Evolutionary conservation across 2,797 vertebrate genomes (phyloP).

Genomic region (Paedocypris micromegethes): DNA sequence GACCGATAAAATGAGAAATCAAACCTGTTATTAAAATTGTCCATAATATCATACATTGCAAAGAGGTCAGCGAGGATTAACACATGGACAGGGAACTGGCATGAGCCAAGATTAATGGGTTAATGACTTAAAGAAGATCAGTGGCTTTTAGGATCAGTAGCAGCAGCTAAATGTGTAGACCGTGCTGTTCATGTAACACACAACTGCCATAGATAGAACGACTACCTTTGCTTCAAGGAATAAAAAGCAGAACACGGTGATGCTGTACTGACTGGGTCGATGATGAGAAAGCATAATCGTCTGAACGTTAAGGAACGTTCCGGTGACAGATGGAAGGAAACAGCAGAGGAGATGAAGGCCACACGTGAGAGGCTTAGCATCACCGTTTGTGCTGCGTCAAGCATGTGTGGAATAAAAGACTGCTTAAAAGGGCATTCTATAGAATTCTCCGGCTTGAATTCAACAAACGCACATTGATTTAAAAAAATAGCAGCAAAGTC

Average conservation of each 20-base stretch:
- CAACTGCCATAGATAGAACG: too few species aligned
- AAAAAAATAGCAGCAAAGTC: not conserved
- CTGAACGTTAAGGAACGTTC: slow-evolving; percentile 2
- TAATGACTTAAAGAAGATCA: slow-evolving; percentile 43
- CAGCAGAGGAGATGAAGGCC: slow-evolving; percentile 25
- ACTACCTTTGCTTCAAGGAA: too few species aligned
- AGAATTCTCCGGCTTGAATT: not conserved
- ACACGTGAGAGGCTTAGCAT: slow-evolving; percentile 28
- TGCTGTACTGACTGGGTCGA: too few species aligned
- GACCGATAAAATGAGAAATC: slow-evolving; percentile 31
- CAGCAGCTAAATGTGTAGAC: slow-evolving; percentile 27
- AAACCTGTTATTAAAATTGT: slow-evolving; percentile 32
- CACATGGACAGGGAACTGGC: slow-evolving; percentile 34
- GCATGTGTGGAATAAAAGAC: slow-evolving; percentile 9
- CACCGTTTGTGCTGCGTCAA: slow-evolving; percentile 19
- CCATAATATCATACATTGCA: slow-evolving; percentile 34
- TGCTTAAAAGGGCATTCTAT: not conserved
- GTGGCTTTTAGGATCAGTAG: slow-evolving; percentile 42
- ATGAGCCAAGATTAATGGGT: slow-evolving; percentile 43
- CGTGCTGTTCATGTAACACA: not conserved
- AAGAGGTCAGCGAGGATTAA: slow-evolving; percentile 39
- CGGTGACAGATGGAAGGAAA: slow-evolving; percentile 12
- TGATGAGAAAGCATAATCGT: not conserved
- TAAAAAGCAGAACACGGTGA: too few species aligned
- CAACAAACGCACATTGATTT: not conserved